Evolutionary conservation across 2,888 invertebrate genomes (phyloP), one percentile per base, ranked within the genome.

Genomic region (Phasia obesa): DNA sequence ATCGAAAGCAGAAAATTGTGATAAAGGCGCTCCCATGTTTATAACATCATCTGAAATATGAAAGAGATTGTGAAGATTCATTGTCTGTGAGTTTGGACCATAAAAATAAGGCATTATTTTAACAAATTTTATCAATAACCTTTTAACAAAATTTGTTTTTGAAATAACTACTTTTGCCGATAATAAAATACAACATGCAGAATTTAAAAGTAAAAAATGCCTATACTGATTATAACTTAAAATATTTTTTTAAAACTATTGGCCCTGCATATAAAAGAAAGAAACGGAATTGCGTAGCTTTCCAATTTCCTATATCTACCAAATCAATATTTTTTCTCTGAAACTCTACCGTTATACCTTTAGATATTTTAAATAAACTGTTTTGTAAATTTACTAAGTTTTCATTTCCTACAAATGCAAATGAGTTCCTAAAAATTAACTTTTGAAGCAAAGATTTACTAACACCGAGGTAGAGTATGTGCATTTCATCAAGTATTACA

Each of bases 31-130:
- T 19, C 4, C 19, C 11, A 60, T 38, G 19, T 19, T 60, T 3
- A 21, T 19, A 9, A 60, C 35, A 19, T 60, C 59, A 59, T 38
- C 38, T 35, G 31, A 6, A 3, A 59, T 31, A 35, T 59, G 59
- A 31, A 59, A 35, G 7, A 60, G 11, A 35, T 59, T 60, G 35
- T 60, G 19, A 21, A 60, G 13, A 38, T 60, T 60, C 7, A 38
- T 60, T 17, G 38, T 60, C 21, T 38, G 42, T 1, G 59, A 60
- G 13, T 21, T 38, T 19, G 21, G 38, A 1, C 15, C 42, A 21
- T 60, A 60, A 21, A 35, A 60, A 38, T 38, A 4, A 6, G 59
- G 59, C 59, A 59, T 59, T n/a, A 21, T 6, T 17, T 59, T 13
- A 21, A 35, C 38, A 38, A 59, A 59, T 38, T 35, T 59, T 3